Base-by-base conservation (phyloP, 2,113 vertebrate genomes). In the Nothobranchius furzeri region DNA sequence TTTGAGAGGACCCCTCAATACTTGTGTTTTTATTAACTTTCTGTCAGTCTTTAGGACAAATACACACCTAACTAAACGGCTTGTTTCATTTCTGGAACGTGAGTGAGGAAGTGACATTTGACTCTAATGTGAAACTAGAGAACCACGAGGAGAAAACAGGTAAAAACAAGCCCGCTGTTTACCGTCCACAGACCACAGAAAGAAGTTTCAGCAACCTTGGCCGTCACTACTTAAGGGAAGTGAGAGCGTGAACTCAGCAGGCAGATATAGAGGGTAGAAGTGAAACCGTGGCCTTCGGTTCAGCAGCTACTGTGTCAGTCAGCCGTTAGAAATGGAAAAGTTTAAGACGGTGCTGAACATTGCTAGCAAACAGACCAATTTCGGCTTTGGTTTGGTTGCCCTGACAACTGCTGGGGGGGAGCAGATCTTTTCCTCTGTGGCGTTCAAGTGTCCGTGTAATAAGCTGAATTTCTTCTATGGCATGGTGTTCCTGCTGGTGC, bases 371-470 rank as follows among this genome's bases (percentile, higher is more conserved):
- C 75, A 94, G 55, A 35, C 37, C 25, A 1, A 50, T 7, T 35
- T 96, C 5, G 58, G 91, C 3, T 94, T 81, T 3, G 82, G 94
- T 2, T 0, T 64, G 0, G 59, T 95, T 5, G 92, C 92, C 3
- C 67, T 95, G 51, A 12, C 96, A 75, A 95, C 90, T 0, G 92
- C 77, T 0, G 88, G 85, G 1, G 87, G 85, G 0, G 93, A 98
- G 76, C 78, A 86, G 1, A 36, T 94, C 43, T 95, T 96, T 76
- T 94, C 93, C 0, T 1, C 45, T 0, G 81, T 47, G 5, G 85
- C 90, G 0, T 96, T 96, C 84, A 76, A 46, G 24, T 95, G 95
- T 52, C 95, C 95, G 5, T 95, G 95, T 88, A 93, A 76, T 8
- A 24, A 85, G 4, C 64, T 61, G 60, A 97, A 93, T 70, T 57